phyloP scores from a whole-genome alignment of 2,888 invertebrate genomes.

The Drosophila phalerata region DNA sequence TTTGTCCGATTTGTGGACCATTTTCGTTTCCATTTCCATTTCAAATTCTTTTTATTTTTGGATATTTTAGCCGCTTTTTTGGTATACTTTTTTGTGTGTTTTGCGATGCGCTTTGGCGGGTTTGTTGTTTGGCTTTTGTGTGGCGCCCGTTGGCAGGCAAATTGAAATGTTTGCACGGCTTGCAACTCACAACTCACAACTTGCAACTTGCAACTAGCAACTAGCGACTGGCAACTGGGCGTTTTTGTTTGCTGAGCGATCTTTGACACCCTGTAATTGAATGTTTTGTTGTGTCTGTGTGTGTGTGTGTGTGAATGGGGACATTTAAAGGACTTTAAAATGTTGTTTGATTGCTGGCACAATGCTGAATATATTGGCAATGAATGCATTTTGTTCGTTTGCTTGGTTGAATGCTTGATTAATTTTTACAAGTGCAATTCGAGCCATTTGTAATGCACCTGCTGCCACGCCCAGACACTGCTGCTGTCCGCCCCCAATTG shows the following conservation, averaged over 20 bases:
- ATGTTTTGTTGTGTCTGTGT: conserved; percentile 36
- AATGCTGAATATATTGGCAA: conserved; percentile 22
- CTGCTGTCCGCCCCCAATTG: conserved; percentile 22
- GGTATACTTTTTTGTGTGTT: conserved; percentile 1
- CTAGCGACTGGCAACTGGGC: conserved; percentile 1
- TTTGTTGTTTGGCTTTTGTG: conserved; percentile 76
- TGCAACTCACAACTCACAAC: conserved; percentile 31
- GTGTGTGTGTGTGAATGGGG: conserved; percentile 3
- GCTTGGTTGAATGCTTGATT: conserved; percentile 62
- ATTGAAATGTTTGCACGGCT: conserved; percentile 76
- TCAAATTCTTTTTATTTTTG: conserved; percentile 30
- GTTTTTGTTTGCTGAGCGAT: conserved; percentile 65
- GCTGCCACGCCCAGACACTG: conserved; percentile 35
- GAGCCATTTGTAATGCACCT: conserved; percentile 27
- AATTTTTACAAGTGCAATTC: conserved; percentile 70
- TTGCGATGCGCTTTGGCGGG: conserved; percentile 35
- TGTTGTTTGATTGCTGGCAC: conserved; percentile 16
- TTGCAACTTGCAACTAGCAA: conserved; percentile 9
- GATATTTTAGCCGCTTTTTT: conserved; percentile 2
- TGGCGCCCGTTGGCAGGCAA: conserved; percentile 66
- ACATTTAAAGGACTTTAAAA: conserved; percentile 46
- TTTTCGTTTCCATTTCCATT: conserved; percentile 66
- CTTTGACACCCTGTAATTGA: conserved; percentile 80
- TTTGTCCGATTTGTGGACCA: conserved; percentile 80
- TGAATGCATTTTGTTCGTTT: conserved; percentile 64